Evolutionary conservation across 1,140 invertebrate species (phyloP).

Genomic region (Hyphantria cunea): DNA sequence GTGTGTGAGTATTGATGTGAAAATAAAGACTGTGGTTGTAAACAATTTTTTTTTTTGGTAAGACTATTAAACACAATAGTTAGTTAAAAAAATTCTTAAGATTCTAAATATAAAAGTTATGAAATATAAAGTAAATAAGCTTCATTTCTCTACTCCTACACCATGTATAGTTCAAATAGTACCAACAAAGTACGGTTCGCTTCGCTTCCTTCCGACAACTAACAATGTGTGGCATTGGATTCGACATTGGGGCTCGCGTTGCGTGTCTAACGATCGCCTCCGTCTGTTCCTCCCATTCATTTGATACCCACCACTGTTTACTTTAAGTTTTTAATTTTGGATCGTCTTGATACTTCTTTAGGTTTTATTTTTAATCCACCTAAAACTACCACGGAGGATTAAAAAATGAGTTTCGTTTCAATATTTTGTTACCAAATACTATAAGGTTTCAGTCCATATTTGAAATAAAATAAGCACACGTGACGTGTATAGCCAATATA

Average conservation of each 20-base stretch:
- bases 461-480: too few relatives aligned
- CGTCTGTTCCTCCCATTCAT: conserved; percentile 70
- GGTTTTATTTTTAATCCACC: neutral
- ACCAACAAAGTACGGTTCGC: conserved; percentile 55
- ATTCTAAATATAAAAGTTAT: too few relatives aligned
- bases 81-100: too few relatives aligned
- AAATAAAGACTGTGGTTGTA: too few relatives aligned
- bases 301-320: conserved; percentile 29
- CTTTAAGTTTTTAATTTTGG: conserved; percentile 21
- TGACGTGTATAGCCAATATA: too few relatives aligned
- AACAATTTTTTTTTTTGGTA: too few relatives aligned
- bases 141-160: conserved; percentile 23
- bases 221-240: conserved; percentile 76
- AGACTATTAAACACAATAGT: too few relatives aligned
- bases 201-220: conserved; percentile 69
- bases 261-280: conserved; percentile 65
- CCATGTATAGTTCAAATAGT: conserved; percentile 1
- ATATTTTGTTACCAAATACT: too few relatives aligned
- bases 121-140: conserved; percentile 6
- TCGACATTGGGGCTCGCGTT: conserved; percentile 64
- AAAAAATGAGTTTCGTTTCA: too few relatives aligned
- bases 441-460: too few relatives aligned
- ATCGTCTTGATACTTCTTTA: neutral
- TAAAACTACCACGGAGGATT: too few relatives aligned
- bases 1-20: too few relatives aligned